Conservation (phyloP, 2,113 vertebrate genomes). For the Salvator merianae region DNA sequence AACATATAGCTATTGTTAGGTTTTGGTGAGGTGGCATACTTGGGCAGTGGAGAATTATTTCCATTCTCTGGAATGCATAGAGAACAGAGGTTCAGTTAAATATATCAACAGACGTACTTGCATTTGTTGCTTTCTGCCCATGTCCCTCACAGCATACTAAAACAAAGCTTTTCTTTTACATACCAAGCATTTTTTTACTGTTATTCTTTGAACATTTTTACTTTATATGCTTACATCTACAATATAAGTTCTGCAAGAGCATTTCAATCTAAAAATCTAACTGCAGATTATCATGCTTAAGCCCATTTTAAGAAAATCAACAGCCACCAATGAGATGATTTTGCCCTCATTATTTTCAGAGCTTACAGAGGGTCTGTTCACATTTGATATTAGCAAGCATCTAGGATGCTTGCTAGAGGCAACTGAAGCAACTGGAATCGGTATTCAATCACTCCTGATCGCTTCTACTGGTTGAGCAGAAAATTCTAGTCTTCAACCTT, state of each 20-base stretch:
- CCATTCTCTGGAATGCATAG: slow-evolving; percentile 85
- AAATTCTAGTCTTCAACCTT: too few species aligned
- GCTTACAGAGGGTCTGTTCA: too few species aligned
- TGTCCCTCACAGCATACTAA: not conserved
- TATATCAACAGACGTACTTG: not conserved
- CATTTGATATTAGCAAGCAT: too few species aligned
- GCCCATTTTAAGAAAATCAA: not conserved
- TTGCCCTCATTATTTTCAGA: too few species aligned
- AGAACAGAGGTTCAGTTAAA: slow-evolving; percentile 49
- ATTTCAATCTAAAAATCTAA: too few species aligned
- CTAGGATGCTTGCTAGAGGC: too few species aligned
- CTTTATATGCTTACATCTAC: too few species aligned
- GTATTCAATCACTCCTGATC: too few species aligned
- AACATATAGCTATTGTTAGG: slow-evolving; percentile 99
- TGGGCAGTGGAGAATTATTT: slow-evolving; percentile 93
- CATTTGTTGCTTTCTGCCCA: not conserved
- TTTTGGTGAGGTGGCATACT: slow-evolving; percentile 97
- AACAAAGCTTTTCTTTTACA: not conserved
- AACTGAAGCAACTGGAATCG: too few species aligned
- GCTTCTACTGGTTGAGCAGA: too few species aligned
- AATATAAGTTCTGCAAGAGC: too few species aligned
- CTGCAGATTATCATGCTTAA: not conserved
- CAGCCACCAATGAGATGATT: too few species aligned
- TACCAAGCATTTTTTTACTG: not conserved
- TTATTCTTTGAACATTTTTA: not conserved